phyloP scores from a whole-genome alignment of 2,888 invertebrate species.

The Drosophila longiperda region DNA sequence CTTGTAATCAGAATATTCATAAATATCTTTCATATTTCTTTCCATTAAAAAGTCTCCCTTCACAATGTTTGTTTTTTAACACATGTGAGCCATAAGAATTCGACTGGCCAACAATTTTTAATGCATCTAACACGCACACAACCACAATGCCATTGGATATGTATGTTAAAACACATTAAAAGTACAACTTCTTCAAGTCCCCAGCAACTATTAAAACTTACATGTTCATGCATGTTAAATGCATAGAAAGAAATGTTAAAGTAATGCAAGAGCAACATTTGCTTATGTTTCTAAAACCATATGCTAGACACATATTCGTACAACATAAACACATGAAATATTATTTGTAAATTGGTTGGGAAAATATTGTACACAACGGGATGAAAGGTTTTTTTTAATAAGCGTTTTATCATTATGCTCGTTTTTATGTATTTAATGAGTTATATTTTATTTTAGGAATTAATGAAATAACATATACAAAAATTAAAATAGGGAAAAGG shows the following conservation, averaged over 20 bases:
- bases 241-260: conserved; percentile 30
- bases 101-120: conserved; percentile 2
- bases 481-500: not conserved
- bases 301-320: conserved; percentile 12
- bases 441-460: not conserved
- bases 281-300: conserved; percentile 59
- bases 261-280: conserved; percentile 49
- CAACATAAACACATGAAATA: not conserved
- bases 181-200: conserved; percentile 20
- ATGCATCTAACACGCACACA: conserved; percentile 10
- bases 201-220: conserved; percentile 26
- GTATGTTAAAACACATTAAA: conserved; percentile 30
- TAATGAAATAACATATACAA: not conserved
- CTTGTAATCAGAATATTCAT: not conserved
- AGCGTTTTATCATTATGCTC: not conserved
- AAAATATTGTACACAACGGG: conserved; percentile 14
- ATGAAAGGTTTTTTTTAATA: conserved; percentile 4
- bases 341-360: conserved; percentile 8
- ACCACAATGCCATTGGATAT: conserved; percentile 9
- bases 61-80: not conserved
- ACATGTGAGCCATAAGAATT: conserved; percentile 31
- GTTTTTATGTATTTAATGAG: not conserved
- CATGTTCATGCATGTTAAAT: conserved; percentile 32
- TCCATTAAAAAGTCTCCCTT: not conserved
- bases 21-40: conserved; percentile 1